phyloP scores from a whole-genome alignment of 2,888 invertebrate species.

The Helleia helle region DNA sequence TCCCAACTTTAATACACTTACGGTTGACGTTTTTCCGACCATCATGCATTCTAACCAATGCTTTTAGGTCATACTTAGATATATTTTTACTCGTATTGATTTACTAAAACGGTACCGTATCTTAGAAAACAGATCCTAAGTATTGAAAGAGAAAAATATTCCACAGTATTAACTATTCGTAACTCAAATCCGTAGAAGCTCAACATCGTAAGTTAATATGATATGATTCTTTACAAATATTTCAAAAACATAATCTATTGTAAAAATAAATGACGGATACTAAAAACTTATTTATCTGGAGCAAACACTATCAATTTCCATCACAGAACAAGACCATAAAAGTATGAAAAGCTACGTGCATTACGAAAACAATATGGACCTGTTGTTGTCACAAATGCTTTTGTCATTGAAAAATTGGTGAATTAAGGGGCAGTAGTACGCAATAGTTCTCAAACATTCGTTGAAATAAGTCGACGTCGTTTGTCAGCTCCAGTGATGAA shows the following conservation, averaged over 20 bases:
- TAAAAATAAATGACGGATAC: too few species aligned
- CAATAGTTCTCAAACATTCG: conserved; percentile 32
- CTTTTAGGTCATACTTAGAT: conserved; percentile 45
- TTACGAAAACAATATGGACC: conserved; percentile 5
- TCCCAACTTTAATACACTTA: conserved; percentile 64
- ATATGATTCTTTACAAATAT: too few species aligned
- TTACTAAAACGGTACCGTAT: too few species aligned
- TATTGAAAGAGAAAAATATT: too few species aligned
- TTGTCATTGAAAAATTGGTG: conserved; percentile 20
- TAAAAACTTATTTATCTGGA: too few species aligned
- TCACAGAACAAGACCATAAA: not conserved
- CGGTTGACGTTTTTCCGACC: conserved; percentile 59
- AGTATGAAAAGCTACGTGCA: conserved; percentile 10
- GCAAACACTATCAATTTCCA: too few species aligned
- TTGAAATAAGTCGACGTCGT: conserved; percentile 32
- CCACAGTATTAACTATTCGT: too few species aligned
- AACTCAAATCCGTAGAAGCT: too few species aligned
- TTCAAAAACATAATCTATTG: too few species aligned
- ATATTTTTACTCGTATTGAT: too few species aligned
- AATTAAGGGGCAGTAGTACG: conserved; percentile 23
- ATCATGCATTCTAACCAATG: conserved; percentile 60
- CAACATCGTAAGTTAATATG: too few species aligned
- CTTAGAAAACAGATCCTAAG: too few species aligned
- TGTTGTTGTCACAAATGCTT: conserved; percentile 10
- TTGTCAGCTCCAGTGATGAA: conserved; percentile 35